Evolutionary conservation across 2,113 vertebrate genomes (phyloP), one percentile per base, ranked within the genome.

Genomic region (Poeciliopsis turrubarensis): DNA sequence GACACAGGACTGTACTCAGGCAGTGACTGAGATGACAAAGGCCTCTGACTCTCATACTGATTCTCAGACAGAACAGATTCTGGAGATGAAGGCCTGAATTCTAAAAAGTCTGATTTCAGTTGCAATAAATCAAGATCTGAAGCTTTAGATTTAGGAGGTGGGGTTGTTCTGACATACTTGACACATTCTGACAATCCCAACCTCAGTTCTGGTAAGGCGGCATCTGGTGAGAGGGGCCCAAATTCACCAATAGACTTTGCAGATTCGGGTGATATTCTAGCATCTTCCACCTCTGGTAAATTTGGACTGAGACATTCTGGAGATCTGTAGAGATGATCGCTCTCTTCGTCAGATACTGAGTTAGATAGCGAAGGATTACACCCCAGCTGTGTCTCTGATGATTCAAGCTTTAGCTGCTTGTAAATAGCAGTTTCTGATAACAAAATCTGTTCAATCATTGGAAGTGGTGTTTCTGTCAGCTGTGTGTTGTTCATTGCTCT

Each of bases 191-290:
- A 72, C 29, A 87, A 64, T 54, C 31, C 29, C 30, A 30, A 17
- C 27, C 30, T 86, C 69, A 87, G 76, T 27, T 84, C 75, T 51
- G 79, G 85, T 72, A 90, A 14, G 0, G 86, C 80, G 22, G 90
- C 92, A 84, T 94, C 90, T 82, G 88, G 82, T 25, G 88, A 87
- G 22, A 90, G 85, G 29, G 67, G 70, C 80, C 85, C 87, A n/a
- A 80, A 70, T 57, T 83, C 73, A 76, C 77, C 82, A 11, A 87
- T n/a, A 71, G 89, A 90, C 75, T 29, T 84, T 9, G 86, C n/a
- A 71, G 88, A 90, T 76, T 31, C 85, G 66, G 90, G 83, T 27
- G 88, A 91, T 26, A 73, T 39, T 83, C 81, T 89, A 26, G 22
- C 13, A 39, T 51, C 25, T 60, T 44, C 17, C 22, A 68, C 27